Conservation (phyloP, 2,113 vertebrate genomes). For the Aleadryas rufinucha region DNA sequence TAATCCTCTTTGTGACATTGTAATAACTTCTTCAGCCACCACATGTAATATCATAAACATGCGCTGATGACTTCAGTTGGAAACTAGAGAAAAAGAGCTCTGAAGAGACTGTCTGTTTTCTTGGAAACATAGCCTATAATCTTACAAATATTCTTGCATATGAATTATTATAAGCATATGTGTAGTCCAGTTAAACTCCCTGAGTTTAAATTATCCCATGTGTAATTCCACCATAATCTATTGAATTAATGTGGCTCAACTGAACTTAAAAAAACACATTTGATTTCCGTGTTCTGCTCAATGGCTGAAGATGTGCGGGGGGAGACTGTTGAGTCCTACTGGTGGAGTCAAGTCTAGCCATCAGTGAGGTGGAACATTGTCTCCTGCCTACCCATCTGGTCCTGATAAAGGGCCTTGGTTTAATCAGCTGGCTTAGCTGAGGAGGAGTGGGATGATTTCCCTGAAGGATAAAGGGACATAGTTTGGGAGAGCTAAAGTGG, state of each 20-base stretch:
- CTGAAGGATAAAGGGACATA: neutral
- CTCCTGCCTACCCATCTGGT: neutral
- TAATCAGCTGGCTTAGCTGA: neutral
- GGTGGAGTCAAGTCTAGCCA: fast-evolving
- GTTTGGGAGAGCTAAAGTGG: neutral
- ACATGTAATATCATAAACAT: constrained; percentile 40
- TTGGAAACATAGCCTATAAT: neutral
- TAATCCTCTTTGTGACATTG: constrained; percentile 46
- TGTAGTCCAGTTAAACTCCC: constrained; percentile 1
- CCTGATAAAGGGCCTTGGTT: neutral
- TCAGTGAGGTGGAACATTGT: neutral
- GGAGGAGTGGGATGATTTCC: neutral
- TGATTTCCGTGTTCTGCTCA: neutral
- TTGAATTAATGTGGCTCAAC: neutral
- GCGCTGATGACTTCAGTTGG: neutral
- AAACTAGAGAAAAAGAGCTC: neutral
- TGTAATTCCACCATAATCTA: constrained; percentile 22
- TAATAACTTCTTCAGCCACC: constrained; percentile 50
- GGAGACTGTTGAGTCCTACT: neutral
- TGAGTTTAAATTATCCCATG: neutral
- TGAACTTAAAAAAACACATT: neutral
- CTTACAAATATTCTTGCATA: neutral
- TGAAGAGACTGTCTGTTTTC: constrained; percentile 15
- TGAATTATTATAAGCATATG: constrained; percentile 35
- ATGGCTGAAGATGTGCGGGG: neutral